phyloP scores from a whole-genome alignment of 2,888 invertebrate genomes.

The Polydrusus pterygomalis region DNA sequence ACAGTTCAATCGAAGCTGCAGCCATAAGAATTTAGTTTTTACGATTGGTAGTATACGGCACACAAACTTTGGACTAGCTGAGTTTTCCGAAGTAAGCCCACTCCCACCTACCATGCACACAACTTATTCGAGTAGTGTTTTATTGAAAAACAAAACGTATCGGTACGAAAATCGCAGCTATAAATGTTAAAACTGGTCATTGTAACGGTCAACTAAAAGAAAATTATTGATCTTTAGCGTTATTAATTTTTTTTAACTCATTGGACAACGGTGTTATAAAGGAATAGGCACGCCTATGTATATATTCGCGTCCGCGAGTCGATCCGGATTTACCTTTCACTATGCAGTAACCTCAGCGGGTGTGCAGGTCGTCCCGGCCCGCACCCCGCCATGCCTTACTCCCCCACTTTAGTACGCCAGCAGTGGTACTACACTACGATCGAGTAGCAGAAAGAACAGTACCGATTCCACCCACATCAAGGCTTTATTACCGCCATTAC shows the following conservation, averaged over 20 bases:
- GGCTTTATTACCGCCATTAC: constrained; percentile 43
- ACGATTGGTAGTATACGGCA: too few species aligned
- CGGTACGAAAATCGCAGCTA: too few species aligned
- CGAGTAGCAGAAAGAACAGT: constrained; percentile 61
- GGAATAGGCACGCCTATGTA: constrained; percentile 45
- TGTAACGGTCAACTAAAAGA: too few species aligned
- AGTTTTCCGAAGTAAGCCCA: too few species aligned
- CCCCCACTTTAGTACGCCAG: constrained; percentile 36
- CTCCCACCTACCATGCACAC: too few species aligned
- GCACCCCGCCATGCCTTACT: constrained; percentile 53
- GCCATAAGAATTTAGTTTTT: too few species aligned
- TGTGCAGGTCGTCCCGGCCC: constrained; percentile 64
- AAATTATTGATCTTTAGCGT: neutral
- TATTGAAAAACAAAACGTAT: too few species aligned
- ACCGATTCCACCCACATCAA: constrained; percentile 71
- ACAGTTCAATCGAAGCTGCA: too few species aligned
- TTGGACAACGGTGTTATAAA: neutral
- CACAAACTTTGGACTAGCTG: too few species aligned
- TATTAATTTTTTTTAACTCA: too few species aligned
- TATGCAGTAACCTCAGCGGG: constrained; percentile 68
- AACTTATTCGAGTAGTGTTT: too few species aligned
- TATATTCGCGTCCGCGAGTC: constrained; percentile 56
- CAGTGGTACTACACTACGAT: constrained; percentile 37
- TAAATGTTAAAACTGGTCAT: too few species aligned
- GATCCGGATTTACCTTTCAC: constrained; percentile 72